These are phyloP conservation scores for Linurgus olivaceus DNA, from an alignment of 2,797 vertebrate species.

Conservation along the genomic window DNA sequence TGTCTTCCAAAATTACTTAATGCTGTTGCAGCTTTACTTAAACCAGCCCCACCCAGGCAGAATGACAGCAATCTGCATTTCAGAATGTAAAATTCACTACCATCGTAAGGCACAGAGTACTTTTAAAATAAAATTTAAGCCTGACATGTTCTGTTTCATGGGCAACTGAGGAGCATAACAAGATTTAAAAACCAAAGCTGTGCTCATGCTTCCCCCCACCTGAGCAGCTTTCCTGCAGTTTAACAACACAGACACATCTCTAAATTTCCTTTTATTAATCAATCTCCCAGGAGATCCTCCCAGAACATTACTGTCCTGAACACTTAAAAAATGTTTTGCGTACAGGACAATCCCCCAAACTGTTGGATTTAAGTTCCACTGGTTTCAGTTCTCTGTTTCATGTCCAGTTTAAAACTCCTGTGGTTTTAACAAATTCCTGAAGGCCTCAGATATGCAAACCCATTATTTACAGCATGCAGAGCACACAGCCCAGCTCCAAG, in stretches of 20 bases:
- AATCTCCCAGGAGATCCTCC: not conserved
- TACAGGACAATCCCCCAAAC: not conserved
- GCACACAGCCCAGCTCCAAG: not conserved
- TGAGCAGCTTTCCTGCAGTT: not conserved
- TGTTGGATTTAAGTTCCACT: not conserved
- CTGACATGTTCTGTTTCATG: not conserved
- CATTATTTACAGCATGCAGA: not conserved
- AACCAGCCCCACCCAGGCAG: not conserved
- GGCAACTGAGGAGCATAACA: not conserved
- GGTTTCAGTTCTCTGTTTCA: not conserved
- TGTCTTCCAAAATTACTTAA: not conserved
- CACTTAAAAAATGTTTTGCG: not conserved
- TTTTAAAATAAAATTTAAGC: not conserved
- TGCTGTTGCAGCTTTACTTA: not conserved
- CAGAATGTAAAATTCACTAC: not conserved
- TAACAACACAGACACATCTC: not conserved
- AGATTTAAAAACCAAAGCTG: not conserved
- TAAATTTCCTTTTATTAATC: not conserved
- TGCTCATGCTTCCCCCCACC: not conserved
- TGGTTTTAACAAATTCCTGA: not conserved
- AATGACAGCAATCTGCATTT: not conserved
- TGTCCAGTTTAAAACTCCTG: not conserved
- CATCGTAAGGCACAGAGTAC: fast-evolving
- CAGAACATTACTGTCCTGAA: not conserved
- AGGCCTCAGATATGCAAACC: not conserved